Evolutionary conservation across 1,140 invertebrate genomes (phyloP).

Genomic region (Luehdorfia chinensis): DNA sequence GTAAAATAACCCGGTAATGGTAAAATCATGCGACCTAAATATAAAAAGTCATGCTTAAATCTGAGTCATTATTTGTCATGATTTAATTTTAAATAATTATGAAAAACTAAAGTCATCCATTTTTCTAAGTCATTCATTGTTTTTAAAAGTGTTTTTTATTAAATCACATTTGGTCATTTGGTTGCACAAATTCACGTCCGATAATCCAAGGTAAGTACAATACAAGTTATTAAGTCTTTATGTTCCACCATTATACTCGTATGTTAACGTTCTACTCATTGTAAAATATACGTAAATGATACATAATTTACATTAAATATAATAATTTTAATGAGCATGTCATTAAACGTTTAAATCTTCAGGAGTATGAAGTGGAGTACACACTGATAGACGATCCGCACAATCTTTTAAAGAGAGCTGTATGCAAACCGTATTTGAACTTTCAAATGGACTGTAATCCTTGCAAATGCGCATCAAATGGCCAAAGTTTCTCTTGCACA

Average conservation of each 20-base stretch:
- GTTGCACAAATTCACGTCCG: conserved; percentile 1
- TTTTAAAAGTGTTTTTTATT: conserved; percentile 11
- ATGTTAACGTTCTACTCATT: not conserved
- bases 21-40: not conserved
- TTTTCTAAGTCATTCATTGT: not conserved
- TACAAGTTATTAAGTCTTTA: not conserved
- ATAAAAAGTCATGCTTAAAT: too few relatives aligned
- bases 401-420: conserved; percentile 15
- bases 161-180: not conserved
- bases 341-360: not conserved
- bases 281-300: not conserved
- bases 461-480: conserved; percentile 51
- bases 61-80: too few relatives aligned
- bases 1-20: not conserved
- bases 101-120: not conserved
- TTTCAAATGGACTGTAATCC: conserved; percentile 60
- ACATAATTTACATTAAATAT: not conserved
- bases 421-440: conserved; percentile 46
- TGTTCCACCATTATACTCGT: not conserved
- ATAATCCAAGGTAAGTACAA: conserved; percentile 13
- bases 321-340: conserved; percentile 1
- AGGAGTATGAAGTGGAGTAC: conserved; percentile 11
- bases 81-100: not conserved
- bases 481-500: conserved; percentile 51
- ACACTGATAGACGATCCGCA: conserved; percentile 2